phyloP scores from a whole-genome alignment of 2,113 vertebrate genomes.

The Acrocephalus arundinaceus region DNA sequence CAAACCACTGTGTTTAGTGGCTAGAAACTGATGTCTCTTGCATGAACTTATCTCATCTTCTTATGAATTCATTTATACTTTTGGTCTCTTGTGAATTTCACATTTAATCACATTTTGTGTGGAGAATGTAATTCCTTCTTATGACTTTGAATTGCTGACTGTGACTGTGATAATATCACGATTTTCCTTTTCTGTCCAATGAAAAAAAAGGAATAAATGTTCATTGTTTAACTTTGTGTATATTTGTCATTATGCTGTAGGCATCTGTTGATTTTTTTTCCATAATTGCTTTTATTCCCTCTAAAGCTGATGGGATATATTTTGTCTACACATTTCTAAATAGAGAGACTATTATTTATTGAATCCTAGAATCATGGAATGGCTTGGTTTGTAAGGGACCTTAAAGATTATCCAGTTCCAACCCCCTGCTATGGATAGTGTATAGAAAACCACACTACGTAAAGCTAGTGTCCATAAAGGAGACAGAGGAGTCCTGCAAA shows the following conservation, averaged over 20 bases:
- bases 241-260: background rate
- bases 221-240: background rate
- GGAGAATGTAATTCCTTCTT: constrained; percentile 34
- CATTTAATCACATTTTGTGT: constrained; percentile 22
- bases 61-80: constrained; percentile 29
- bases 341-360: background rate
- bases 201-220: background rate
- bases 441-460: background rate
- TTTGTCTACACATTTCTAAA: background rate
- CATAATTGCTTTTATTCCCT: rapidly evolving
- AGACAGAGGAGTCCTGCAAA: background rate
- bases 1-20: background rate
- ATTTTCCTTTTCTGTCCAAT: background rate
- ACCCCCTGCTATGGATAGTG: background rate
- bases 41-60: background rate
- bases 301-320: background rate
- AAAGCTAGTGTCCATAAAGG: background rate
- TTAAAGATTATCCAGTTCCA: background rate
- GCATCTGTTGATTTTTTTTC: background rate
- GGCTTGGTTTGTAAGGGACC: background rate
- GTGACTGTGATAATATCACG: background rate
- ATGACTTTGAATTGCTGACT: constrained; percentile 9
- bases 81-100: background rate
- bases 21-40: background rate
- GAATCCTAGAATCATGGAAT: background rate